Evolutionary conservation across 30 jellyfish, hydroid and myxozoan genomes (phyloP).

Genomic region (Hydractinia symbiolongicarpus): DNA sequence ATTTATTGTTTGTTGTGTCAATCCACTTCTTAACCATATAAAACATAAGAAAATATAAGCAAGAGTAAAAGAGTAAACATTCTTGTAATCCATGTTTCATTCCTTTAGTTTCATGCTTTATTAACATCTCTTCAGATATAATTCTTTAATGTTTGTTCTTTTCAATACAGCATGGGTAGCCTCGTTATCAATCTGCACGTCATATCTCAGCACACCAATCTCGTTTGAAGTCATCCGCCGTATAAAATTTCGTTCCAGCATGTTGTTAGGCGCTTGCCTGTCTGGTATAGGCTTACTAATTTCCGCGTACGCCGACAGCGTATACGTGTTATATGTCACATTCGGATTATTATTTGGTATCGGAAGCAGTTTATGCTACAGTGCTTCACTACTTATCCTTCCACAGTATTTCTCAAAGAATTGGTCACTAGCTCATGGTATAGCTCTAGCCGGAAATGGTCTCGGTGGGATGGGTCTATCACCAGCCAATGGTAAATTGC

Average conservation of each 20-base stretch:
- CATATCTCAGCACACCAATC: conserved; percentile 76
- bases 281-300: conserved; percentile 69
- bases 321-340: conserved; percentile 65
- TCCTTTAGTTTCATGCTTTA: background rate
- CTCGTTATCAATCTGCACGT: conserved; percentile 66
- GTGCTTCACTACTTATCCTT: conserved; percentile 67
- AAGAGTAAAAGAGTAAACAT: too few species aligned
- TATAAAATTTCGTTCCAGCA: conserved; percentile 61
- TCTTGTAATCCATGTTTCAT: background rate
- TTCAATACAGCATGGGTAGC: conserved; percentile 82
- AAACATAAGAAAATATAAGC: too few species aligned
- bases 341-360: conserved; percentile 64
- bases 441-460: conserved; percentile 83
- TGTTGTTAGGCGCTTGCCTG: conserved; percentile 59
- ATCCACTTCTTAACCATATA: too few species aligned
- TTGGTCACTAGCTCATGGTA: conserved; percentile 87
- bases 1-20: background rate
- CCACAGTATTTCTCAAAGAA: conserved; percentile 72
- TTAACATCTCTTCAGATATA: background rate
- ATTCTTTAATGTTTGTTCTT: background rate
- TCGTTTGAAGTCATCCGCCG: conserved; percentile 67
- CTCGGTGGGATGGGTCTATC: conserved; percentile 80
- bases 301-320: conserved; percentile 70
- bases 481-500: conserved; percentile 48
- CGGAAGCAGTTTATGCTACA: conserved; percentile 68